A percentile compares a stretch with the other conserved stretches of the same genome.
Conservation (phyloP, 2,797 vertebrate genomes). For the Platalea minor region DNA sequence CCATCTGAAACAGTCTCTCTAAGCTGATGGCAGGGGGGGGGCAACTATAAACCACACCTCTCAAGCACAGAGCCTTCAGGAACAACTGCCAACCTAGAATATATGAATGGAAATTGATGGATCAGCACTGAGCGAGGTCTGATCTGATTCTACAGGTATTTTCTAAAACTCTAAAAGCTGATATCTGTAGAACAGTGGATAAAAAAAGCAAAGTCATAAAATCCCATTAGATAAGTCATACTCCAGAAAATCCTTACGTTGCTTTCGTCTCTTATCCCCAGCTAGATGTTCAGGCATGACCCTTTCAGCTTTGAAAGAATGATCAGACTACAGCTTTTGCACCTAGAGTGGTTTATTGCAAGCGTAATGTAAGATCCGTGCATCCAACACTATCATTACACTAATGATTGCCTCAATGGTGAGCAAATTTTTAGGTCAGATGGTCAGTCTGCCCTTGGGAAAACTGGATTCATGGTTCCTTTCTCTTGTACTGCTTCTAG, state of each 20-base stretch:
- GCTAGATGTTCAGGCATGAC: not conserved
- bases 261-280: not conserved
- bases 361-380: not conserved
- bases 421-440: not conserved
- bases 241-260: not conserved
- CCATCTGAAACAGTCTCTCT: not conserved
- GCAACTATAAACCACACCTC: not conserved
- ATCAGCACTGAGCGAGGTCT: not conserved
- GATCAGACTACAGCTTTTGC: not conserved
- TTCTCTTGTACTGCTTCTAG: not conserved
- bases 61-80: not conserved
- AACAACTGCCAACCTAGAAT: not conserved
- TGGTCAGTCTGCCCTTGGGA: not conserved
- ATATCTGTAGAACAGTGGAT: not conserved
- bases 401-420: not conserved
- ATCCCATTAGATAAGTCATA: not conserved
- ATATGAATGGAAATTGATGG: not conserved
- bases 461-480: not conserved
- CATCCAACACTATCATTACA: not conserved
- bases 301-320: not conserved
- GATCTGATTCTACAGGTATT: not conserved
- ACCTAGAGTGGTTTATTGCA: not conserved
- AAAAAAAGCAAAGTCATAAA: not conserved
- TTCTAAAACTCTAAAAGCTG: not conserved
- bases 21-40: not conserved